Evolutionary conservation across 2,113 vertebrate genomes (phyloP).

Genomic region (Maccullochella peelii): DNA sequence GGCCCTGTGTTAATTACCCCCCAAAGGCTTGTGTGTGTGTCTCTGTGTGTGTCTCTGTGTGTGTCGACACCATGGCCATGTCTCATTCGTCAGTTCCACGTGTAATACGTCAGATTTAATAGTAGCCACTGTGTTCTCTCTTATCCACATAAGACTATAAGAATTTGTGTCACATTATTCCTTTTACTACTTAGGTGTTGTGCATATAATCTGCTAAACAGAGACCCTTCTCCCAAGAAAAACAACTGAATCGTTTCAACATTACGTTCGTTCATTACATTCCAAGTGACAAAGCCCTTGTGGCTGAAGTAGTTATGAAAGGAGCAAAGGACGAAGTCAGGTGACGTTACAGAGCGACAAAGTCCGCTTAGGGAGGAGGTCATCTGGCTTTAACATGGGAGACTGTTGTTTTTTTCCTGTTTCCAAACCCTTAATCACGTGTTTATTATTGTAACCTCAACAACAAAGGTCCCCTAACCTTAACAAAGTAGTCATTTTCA

Average conservation of each 20-base stretch:
- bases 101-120: slow-evolving; percentile 41
- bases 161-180: slow-evolving; percentile 4
- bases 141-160: background rate
- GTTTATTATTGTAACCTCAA: background rate
- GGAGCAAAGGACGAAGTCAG: background rate
- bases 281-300: background rate
- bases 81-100: slow-evolving; percentile 65
- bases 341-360: too few species aligned
- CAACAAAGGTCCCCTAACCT: background rate
- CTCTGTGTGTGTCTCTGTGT: slow-evolving; percentile 25
- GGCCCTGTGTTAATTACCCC: slow-evolving; percentile 66
- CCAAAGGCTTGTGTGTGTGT: slow-evolving; percentile 47
- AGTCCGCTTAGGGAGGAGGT: too few species aligned
- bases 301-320: background rate
- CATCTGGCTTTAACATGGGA: too few species aligned
- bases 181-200: background rate
- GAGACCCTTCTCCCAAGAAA: background rate
- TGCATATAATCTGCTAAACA: background rate
- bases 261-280: background rate
- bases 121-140: slow-evolving; percentile 10
- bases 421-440: background rate
- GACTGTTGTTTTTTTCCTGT: background rate
- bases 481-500: background rate
- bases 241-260: background rate
- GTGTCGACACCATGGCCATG: slow-evolving; percentile 41